A percentile compares a stretch with the other conserved stretches of the same genome.
Evolutionary conservation across 2,113 vertebrate species (phyloP).

Genomic region (Sorex fumeus): DNA sequence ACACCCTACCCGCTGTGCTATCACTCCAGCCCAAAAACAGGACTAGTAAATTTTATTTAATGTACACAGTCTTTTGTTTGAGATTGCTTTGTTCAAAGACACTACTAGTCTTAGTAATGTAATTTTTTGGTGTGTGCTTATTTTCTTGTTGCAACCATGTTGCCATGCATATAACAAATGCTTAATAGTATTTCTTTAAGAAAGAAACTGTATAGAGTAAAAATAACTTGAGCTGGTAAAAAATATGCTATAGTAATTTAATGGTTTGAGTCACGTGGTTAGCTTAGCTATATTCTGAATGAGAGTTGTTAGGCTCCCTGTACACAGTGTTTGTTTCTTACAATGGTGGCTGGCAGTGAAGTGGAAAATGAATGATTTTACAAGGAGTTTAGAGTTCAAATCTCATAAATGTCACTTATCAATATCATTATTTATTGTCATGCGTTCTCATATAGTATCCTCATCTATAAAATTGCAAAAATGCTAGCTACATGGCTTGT

Average conservation of each 20-base stretch:
- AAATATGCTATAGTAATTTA: neutral
- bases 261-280: fast-evolving
- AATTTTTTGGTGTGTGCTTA: neutral
- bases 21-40: neutral
- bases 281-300: neutral
- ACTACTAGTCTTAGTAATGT: neutral
- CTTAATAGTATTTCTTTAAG: neutral
- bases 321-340: neutral
- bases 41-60: no score
- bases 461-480: neutral
- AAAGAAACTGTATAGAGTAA: neutral
- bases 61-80: no score
- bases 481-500: neutral
- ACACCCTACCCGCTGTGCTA: no score
- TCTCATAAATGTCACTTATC: neutral
- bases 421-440: neutral
- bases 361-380: neutral
- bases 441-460: neutral
- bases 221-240: neutral
- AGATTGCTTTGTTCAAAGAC: no score
- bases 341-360: neutral
- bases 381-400: neutral
- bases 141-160: neutral
- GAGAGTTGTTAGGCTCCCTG: fast-evolving
- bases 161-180: neutral